These are phyloP conservation scores for Pheosia tremula DNA, from an alignment of 2,888 invertebrate genomes.

Conservation along the genomic window DNA sequence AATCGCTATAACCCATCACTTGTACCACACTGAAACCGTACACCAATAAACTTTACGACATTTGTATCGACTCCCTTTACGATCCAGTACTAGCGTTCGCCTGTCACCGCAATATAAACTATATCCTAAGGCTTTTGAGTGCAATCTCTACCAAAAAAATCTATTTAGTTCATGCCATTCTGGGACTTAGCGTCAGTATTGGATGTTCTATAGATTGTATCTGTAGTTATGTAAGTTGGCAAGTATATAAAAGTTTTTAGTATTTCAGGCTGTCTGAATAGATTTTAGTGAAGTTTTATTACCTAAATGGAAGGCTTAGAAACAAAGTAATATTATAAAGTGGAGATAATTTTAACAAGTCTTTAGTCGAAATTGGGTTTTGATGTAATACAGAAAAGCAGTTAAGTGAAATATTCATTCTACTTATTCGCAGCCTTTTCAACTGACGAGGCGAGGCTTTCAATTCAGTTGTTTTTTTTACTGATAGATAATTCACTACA, in stretches of 20 bases:
- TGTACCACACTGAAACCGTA: conserved; percentile 13
- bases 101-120: conserved; percentile 44
- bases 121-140: conserved; percentile 45
- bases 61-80: conserved; percentile 46
- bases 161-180: neutral
- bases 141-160: conserved; percentile 30
- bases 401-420: no score
- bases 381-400: no score
- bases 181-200: neutral
- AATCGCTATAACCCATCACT: conserved; percentile 9
- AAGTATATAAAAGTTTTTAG: conserved; percentile 19
- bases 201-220: conserved; percentile 23
- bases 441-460: no score
- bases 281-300: conserved; percentile 26
- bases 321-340: neutral
- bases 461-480: no score
- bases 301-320: neutral
- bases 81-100: conserved; percentile 27
- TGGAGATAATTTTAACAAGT: neutral
- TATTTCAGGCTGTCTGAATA: conserved; percentile 8
- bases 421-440: no score
- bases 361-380: no score
- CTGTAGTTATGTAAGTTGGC: conserved; percentile 16
- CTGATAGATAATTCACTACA: no score
- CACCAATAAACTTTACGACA: conserved; percentile 53